A percentile compares a stretch with the other conserved stretches of the same genome.
Evolutionary conservation across 2,888 invertebrate species (phyloP).

Genomic region (Petrophora chlorosata): DNA sequence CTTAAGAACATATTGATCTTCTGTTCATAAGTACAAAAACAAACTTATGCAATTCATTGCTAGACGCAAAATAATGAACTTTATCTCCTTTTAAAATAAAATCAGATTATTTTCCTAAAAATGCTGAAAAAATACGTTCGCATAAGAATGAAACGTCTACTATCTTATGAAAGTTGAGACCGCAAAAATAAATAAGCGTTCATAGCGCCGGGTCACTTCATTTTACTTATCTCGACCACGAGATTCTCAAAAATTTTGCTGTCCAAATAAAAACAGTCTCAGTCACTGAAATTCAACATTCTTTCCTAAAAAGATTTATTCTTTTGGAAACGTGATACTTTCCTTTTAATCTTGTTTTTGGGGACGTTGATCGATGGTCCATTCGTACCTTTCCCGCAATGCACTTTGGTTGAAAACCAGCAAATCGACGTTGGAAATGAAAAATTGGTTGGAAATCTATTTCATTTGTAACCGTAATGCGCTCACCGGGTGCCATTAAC

Average conservation of each 20-base stretch:
- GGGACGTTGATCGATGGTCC: slow-evolving; percentile 33
- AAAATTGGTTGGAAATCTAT: background rate
- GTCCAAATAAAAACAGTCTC: background rate
- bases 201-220: background rate
- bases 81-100: too few relatives aligned
- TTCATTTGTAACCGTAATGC: background rate
- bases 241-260: background rate
- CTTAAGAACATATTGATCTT: too few relatives aligned
- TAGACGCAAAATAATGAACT: too few relatives aligned
- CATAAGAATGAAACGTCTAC: too few relatives aligned
- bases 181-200: too few relatives aligned
- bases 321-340: slow-evolving; percentile 7
- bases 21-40: too few relatives aligned
- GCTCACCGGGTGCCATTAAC: too few relatives aligned
- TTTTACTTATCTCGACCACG: background rate
- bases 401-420: slow-evolving; percentile 19
- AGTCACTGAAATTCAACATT: background rate
- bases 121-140: too few relatives aligned
- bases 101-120: too few relatives aligned
- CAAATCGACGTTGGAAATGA: slow-evolving; percentile 6
- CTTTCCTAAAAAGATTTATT: slow-evolving; percentile 16
- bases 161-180: background rate
- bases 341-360: slow-evolving; percentile 22
- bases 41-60: too few relatives aligned
- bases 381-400: slow-evolving; percentile 12